Percentiles rank a stretch among this genome's conserved stretches.
phyloP scores from a whole-genome alignment of 2,797 vertebrate genomes.

The Toxotes lorentzi region DNA sequence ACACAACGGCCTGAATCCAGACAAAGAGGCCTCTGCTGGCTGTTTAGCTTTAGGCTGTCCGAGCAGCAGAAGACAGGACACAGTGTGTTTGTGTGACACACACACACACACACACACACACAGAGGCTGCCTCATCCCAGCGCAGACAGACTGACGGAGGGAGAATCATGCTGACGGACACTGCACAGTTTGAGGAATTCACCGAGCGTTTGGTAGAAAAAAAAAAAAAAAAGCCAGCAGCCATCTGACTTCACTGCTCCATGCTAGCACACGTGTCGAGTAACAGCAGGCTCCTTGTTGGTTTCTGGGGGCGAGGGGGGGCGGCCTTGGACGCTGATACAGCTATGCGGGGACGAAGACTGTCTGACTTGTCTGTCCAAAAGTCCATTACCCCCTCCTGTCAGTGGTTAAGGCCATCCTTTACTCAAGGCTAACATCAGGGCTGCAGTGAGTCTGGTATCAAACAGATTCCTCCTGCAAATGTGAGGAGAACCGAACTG shows the following conservation, averaged over 20 bases:
- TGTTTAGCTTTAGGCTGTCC: neutral
- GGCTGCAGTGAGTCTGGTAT: no score
- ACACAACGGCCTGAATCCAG: conserved; percentile 12
- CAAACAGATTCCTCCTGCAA: neutral
- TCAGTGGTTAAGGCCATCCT: neutral
- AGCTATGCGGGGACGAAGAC: neutral
- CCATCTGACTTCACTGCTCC: conserved; percentile 13
- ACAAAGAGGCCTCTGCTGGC: conserved; percentile 49
- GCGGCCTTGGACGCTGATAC: neutral
- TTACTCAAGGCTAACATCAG: neutral
- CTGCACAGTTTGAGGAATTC: conserved; percentile 7
- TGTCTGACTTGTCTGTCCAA: neutral
- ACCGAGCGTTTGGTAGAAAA: neutral
- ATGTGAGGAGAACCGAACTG: neutral
- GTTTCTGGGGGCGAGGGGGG: neutral
- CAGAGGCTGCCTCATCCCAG: conserved; percentile 2
- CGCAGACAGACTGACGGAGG: neutral
- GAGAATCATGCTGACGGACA: neutral
- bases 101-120: neutral
- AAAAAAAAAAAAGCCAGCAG: no score
- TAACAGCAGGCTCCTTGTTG: neutral
- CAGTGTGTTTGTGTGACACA: neutral
- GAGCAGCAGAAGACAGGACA: conserved; percentile 15
- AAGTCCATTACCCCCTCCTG: neutral
- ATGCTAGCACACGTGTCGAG: neutral